Percentiles rank a stretch among this genome's conserved stretches.
Conservation (phyloP, 2,888 invertebrate genomes). For the Lacanobia wlatinum region DNA sequence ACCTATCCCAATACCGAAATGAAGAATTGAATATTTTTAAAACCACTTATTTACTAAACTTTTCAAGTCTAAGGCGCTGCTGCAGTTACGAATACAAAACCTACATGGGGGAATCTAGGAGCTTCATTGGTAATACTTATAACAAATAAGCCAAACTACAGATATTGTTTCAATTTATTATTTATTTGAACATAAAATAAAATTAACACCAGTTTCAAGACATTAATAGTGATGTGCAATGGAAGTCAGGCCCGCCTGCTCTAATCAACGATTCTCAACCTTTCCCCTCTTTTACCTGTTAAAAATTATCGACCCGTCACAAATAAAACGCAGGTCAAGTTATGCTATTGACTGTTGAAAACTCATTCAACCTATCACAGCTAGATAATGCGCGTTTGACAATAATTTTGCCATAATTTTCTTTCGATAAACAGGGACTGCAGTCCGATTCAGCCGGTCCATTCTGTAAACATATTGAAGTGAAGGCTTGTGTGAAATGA, state of each 20-base stretch:
- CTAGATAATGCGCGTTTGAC: background rate
- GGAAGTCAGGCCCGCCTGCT: slow-evolving; percentile 17
- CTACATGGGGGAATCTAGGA: background rate
- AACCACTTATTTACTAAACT: no score
- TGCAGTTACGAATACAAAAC: background rate
- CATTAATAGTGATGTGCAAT: slow-evolving; percentile 20
- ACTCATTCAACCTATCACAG: background rate
- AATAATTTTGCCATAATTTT: background rate
- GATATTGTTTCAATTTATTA: slow-evolving; percentile 1
- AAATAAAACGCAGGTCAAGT: background rate
- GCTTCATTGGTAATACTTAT: background rate
- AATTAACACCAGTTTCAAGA: slow-evolving; percentile 12
- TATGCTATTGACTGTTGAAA: background rate
- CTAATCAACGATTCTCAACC: background rate
- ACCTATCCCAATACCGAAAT: no score
- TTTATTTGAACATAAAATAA: slow-evolving; percentile 39
- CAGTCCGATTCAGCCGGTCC: no score
- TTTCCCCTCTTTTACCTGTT: background rate
- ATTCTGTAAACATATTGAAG: no score
- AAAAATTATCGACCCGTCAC: background rate
- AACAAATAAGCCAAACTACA: slow-evolving; percentile 3
- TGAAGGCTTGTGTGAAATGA: no score
- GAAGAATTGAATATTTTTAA: no score
- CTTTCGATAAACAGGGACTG: no score
- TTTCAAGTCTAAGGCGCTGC: no score